These are phyloP conservation scores for Anabacerthia variegaticeps DNA, from an alignment of 2,797 vertebrate genomes.

Conservation along the genomic window DNA sequence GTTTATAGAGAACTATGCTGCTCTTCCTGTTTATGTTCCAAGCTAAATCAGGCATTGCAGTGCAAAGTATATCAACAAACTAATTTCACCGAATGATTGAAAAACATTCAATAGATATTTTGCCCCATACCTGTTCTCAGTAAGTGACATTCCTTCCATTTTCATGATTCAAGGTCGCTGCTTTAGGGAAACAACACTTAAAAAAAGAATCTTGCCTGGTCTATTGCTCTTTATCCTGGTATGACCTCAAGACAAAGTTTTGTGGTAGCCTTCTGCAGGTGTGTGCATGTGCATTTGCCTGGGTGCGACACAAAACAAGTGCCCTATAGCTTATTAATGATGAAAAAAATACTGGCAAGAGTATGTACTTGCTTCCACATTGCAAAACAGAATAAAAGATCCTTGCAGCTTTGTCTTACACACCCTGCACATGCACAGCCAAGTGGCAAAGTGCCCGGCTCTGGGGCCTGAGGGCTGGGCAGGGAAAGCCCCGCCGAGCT, in stretches of 20 bases:
- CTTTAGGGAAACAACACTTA: not conserved
- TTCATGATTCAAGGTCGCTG: not conserved
- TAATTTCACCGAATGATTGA: not conserved
- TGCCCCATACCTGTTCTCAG: rapidly evolving
- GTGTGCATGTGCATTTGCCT: rapidly evolving
- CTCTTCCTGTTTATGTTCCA: not conserved
- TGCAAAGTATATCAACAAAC: not conserved
- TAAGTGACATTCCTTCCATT: not conserved
- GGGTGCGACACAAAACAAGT: not conserved
- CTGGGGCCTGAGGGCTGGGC: not conserved
- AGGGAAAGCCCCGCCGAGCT: not conserved
- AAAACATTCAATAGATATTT: not conserved
- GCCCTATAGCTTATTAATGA: not conserved
- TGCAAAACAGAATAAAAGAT: not conserved
- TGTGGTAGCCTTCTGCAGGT: not conserved
- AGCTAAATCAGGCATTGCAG: not conserved
- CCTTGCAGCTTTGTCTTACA: not conserved
- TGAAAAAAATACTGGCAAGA: not conserved
- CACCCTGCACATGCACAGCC: not conserved
- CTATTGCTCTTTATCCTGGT: not conserved
- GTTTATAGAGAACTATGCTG: not conserved
- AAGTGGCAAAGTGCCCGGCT: not conserved
- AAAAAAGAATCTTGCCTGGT: not conserved
- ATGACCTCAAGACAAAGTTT: rapidly evolving
- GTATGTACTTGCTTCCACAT: not conserved